Conservation (phyloP, 2,113 vertebrate species). For the Hymenochirus boettgeri region DNA sequence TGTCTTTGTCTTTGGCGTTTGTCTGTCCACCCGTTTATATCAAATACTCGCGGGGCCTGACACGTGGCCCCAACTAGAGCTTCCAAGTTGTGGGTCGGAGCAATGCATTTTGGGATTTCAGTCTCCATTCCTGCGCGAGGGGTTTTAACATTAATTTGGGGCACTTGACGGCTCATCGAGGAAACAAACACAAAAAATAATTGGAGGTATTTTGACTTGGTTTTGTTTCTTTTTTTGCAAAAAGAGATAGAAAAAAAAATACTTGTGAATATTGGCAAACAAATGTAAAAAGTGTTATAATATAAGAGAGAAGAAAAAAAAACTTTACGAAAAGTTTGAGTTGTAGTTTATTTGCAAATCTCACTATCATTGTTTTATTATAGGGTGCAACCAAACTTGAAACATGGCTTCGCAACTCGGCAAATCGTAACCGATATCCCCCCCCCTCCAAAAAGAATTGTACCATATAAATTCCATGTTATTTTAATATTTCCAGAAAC, state of each 20-base stretch:
- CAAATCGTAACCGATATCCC: no score
- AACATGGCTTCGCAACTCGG: no score
- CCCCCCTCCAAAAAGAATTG: no score
- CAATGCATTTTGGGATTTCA: constrained; percentile 37
- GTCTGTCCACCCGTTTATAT: constrained; percentile 25
- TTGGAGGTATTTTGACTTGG: constrained; percentile 12
- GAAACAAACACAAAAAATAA: not conserved
- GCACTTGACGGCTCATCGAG: constrained; percentile 22
- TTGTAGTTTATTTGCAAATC: constrained; percentile 11
- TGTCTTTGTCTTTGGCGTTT: constrained; percentile 32
- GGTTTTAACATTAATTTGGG: constrained; percentile 20
- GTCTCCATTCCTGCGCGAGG: constrained; percentile 4
- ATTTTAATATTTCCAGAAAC: no score
- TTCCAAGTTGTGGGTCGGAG: constrained; percentile 37
- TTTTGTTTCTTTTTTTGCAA: constrained; percentile 17
- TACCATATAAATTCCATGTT: no score
- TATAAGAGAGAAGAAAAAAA: constrained; percentile 40
- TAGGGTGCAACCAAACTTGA: no score
- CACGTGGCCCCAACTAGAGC: constrained; percentile 29
- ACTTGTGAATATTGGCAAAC: constrained; percentile 42
- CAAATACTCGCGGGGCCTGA: constrained; percentile 21
- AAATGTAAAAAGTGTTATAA: constrained; percentile 43
- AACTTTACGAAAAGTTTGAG: constrained; percentile 15
- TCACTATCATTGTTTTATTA: not conserved
- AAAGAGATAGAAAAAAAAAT: constrained; percentile 16